Conservation (phyloP, 2,797 vertebrate species). For the Sus cebifrons region DNA sequence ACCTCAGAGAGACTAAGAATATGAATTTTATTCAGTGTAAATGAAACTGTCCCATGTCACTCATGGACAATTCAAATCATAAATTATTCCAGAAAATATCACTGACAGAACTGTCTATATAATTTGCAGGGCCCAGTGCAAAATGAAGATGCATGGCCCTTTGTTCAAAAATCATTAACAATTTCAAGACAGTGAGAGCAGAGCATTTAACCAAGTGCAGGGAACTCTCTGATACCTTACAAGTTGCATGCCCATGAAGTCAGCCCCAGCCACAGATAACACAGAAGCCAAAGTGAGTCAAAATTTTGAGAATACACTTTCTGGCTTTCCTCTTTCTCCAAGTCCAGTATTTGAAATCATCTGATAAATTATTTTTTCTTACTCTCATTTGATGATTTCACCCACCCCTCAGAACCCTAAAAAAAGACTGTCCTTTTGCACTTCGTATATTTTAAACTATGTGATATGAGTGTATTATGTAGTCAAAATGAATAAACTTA, state of each 20-base stretch:
- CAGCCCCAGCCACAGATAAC: background rate
- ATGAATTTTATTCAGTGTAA: conserved; percentile 33
- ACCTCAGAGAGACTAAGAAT: background rate
- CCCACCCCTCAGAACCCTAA: background rate
- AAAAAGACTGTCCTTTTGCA: background rate
- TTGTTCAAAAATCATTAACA: background rate
- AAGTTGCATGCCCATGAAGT: background rate
- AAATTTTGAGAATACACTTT: background rate
- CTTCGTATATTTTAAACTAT: background rate
- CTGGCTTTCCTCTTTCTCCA: background rate
- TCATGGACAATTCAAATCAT: background rate
- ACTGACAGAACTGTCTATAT: background rate
- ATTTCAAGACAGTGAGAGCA: background rate
- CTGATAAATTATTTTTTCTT: background rate
- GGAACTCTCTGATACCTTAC: too few relatives aligned
- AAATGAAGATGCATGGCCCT: background rate
- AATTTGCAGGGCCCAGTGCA: background rate
- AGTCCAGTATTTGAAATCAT: background rate
- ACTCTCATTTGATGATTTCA: background rate
- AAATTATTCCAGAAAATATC: background rate
- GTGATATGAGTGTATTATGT: background rate
- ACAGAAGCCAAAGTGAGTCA: background rate
- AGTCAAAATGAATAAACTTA: conserved; percentile 13
- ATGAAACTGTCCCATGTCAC: background rate
- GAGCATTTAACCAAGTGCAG: background rate